phyloP scores from a whole-genome alignment of 2,888 invertebrate genomes.

The Choreutis nemorana region DNA sequence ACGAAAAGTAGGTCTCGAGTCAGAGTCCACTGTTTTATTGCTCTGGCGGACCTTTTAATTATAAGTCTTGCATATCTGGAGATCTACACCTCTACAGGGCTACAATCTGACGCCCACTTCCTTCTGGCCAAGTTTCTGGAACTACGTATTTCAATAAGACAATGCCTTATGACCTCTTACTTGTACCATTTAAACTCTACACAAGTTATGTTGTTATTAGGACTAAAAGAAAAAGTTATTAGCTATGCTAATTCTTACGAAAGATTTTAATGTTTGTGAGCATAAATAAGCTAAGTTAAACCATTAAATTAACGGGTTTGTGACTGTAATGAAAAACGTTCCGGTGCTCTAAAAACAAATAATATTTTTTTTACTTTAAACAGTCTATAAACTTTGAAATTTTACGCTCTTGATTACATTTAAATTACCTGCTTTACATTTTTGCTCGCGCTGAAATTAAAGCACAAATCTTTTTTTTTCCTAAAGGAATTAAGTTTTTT shows the following conservation, averaged over 20 bases:
- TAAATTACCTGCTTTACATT: constrained; percentile 16
- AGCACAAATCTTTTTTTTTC: constrained; percentile 22
- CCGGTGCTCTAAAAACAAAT: too few species aligned
- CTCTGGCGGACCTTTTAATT: constrained; percentile 38
- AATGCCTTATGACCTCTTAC: constrained; percentile 7
- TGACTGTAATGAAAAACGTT: too few species aligned
- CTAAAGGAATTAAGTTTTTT: constrained; percentile 19
- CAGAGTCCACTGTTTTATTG: constrained; percentile 20
- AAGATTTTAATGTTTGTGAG: too few species aligned
- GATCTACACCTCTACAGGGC: constrained; percentile 25
- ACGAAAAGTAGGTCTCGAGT: too few species aligned
- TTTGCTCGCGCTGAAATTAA: constrained; percentile 15
- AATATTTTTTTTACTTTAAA: too few species aligned
- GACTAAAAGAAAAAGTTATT: constrained; percentile 14
- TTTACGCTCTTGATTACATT: constrained; percentile 22
- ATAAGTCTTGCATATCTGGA: constrained; percentile 25
- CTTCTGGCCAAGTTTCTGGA: constrained; percentile 26
- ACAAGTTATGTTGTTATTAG: too few species aligned
- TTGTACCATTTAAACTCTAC: constrained; percentile 9
- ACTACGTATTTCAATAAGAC: constrained; percentile 4
- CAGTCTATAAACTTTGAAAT: constrained; percentile 22
- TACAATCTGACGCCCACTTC: constrained; percentile 35
- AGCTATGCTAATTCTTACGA: constrained; percentile 10
- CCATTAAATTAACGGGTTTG: too few species aligned
- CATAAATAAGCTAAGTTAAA: too few species aligned